Conservation (phyloP, 2,888 invertebrate species). For the Parnassius apollo region DNA sequence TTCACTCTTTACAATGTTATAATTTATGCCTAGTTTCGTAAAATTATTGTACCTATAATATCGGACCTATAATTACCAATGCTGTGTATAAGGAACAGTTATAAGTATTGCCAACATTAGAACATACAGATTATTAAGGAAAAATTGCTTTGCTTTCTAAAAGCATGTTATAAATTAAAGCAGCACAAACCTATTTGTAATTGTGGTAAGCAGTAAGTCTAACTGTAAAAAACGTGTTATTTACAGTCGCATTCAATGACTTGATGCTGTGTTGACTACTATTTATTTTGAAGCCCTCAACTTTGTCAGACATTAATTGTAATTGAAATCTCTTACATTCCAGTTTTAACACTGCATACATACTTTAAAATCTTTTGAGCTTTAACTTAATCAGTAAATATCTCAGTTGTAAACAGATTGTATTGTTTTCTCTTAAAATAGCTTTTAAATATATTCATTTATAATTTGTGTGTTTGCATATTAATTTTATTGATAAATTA, state of each 20-base stretch:
- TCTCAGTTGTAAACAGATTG: conserved; percentile 8
- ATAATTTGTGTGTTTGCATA: conserved; percentile 1
- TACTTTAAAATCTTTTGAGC: not conserved
- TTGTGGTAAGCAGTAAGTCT: conserved; percentile 3
- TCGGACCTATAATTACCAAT: too few relatives aligned
- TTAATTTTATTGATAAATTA: not conserved
- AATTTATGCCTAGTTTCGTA: too few relatives aligned
- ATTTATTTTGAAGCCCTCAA: too few relatives aligned
- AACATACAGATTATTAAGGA: conserved; percentile 5
- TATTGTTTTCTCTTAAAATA: conserved; percentile 8
- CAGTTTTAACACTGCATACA: conserved; percentile 4
- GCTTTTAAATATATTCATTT: conserved; percentile 22
- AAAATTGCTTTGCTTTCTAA: conserved; percentile 29
- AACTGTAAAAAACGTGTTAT: not conserved
- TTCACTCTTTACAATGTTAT: too few relatives aligned
- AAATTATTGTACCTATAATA: too few relatives aligned
- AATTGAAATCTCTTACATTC: conserved; percentile 8
- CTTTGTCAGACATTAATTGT: too few relatives aligned
- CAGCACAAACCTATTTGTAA: conserved; percentile 9
- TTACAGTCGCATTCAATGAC: not conserved
- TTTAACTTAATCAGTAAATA: conserved; percentile 1
- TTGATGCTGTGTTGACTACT: not conserved
- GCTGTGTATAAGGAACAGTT: too few relatives aligned
- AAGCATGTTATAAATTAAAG: conserved; percentile 25
- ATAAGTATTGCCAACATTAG: conserved; percentile 17